These are phyloP conservation scores for Amphilophus citrinellus DNA, from an alignment of 2,113 vertebrate species.

Conservation along the genomic window DNA sequence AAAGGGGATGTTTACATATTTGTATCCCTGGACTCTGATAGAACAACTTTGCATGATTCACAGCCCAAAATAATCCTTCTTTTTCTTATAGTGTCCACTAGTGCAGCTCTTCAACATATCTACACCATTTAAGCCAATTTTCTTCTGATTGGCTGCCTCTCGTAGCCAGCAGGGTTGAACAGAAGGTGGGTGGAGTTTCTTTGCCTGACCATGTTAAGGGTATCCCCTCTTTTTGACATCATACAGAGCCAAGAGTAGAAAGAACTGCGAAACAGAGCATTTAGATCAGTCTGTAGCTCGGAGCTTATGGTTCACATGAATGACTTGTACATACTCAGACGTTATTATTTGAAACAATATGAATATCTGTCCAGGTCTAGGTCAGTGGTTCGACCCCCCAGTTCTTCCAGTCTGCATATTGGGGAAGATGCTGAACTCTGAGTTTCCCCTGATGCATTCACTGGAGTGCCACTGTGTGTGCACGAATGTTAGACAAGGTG, in stretches of 20 bases:
- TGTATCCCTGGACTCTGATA: accelerated
- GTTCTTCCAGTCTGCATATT: not conserved
- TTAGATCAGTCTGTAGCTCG: accelerated
- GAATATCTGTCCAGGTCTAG: not conserved
- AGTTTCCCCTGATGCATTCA: no score
- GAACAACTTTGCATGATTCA: not conserved
- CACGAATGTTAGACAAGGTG: not conserved
- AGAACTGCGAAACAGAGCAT: not conserved
- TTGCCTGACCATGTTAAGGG: not conserved
- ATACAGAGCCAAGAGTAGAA: not conserved
- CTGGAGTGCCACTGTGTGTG: not conserved
- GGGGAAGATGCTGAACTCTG: not conserved
- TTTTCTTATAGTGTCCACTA: not conserved
- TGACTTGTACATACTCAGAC: not conserved
- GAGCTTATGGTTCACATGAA: not conserved
- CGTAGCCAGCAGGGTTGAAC: not conserved
- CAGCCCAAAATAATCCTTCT: not conserved
- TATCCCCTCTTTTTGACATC: not conserved
- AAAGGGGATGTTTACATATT: accelerated
- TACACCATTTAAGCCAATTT: not conserved
- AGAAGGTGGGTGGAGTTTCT: not conserved
- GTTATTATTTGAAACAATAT: not conserved
- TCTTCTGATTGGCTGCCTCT: not conserved
- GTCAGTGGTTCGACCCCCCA: not conserved
- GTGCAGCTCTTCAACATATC: not conserved